Conservation (phyloP, 2,888 invertebrate species). For the Stegophylla sp. region DNA sequence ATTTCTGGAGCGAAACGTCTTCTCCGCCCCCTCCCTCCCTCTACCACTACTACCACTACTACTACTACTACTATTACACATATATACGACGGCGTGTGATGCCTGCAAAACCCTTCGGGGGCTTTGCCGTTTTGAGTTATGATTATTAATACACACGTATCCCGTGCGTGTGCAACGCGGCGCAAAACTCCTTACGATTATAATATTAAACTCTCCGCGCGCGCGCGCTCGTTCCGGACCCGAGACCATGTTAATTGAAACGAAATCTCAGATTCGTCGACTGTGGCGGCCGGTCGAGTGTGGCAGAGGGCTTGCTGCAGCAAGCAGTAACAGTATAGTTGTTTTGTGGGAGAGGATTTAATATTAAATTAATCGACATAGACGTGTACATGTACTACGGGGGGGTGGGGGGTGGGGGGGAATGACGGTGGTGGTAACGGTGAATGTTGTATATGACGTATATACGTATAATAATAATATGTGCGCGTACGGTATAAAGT, state of each 20-base stretch:
- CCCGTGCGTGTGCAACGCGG: slow-evolving; percentile 26
- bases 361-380: slow-evolving; percentile 58
- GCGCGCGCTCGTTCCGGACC: slow-evolving; percentile 54
- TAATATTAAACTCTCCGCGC: slow-evolving; percentile 58
- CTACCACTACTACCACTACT: background rate
- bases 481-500: slow-evolving; percentile 21
- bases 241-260: slow-evolving; percentile 59
- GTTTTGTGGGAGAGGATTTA: slow-evolving; percentile 46
- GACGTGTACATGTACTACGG: background rate
- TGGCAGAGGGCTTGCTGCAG: background rate
- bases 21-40: background rate
- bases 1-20: slow-evolving; percentile 55
- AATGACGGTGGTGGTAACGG: background rate
- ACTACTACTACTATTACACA: no score
- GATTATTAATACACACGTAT: slow-evolving; percentile 62
- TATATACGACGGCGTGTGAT: no score
- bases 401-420: no score
- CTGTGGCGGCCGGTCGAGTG: slow-evolving; percentile 21
- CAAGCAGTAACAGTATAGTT: no score
- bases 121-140: slow-evolving; percentile 60
- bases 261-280: slow-evolving; percentile 53
- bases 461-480: background rate
- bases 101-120: slow-evolving; percentile 56
- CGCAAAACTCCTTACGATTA: slow-evolving; percentile 57
- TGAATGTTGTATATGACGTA: background rate